phyloP scores from a whole-genome alignment of 2,888 invertebrate species.

The Cryptocephalus moraei region DNA sequence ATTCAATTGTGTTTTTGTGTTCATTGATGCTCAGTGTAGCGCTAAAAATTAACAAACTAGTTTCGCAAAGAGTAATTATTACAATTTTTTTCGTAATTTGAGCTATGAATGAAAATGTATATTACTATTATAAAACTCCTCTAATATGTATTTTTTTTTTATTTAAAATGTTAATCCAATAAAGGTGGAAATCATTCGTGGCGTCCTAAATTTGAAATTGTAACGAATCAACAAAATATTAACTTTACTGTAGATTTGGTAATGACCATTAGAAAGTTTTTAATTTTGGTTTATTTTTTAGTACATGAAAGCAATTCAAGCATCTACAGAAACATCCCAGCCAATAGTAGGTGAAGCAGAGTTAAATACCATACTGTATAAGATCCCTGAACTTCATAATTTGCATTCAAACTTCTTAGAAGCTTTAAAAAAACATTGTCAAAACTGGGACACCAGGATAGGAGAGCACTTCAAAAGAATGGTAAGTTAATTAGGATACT shows the following conservation, averaged over 20 bases:
- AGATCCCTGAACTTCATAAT: constrained; percentile 78
- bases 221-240: too few relatives aligned
- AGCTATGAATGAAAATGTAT: too few relatives aligned
- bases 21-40: too few relatives aligned
- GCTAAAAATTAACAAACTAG: too few relatives aligned
- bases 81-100: too few relatives aligned
- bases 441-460: constrained; percentile 68
- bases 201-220: too few relatives aligned
- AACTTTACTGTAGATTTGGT: too few relatives aligned
- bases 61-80: too few relatives aligned
- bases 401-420: constrained; percentile 76
- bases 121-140: too few relatives aligned
- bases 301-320: constrained; percentile 88
- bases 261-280: background rate
- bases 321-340: constrained; percentile 77
- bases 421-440: constrained; percentile 57
- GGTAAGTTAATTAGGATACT: constrained; percentile 40
- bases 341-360: constrained; percentile 84
- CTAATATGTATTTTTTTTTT: too few relatives aligned
- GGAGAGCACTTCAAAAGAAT: constrained; percentile 79
- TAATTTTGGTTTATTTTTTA: constrained; percentile 37
- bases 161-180: too few relatives aligned
- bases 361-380: constrained; percentile 84
- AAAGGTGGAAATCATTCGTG: too few relatives aligned
- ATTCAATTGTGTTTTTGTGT: background rate